phyloP scores from a whole-genome alignment of 2,113 vertebrate species.

The Rhinichthys klamathensis region DNA sequence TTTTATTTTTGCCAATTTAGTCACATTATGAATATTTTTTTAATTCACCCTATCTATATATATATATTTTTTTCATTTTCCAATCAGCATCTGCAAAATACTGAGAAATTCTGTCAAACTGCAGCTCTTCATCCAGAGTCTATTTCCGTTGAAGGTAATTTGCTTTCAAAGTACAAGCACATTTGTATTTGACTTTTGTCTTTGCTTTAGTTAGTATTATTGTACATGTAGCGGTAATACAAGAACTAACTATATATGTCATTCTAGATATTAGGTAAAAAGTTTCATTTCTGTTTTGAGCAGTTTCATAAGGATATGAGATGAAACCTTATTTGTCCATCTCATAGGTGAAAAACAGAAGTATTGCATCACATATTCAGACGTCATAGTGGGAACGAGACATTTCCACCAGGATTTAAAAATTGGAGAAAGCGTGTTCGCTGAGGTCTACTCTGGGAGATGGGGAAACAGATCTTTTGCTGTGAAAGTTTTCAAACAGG shows the following conservation, averaged over 20 bases:
- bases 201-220: too few species aligned
- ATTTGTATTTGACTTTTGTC: neutral
- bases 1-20: neutral
- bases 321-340: neutral
- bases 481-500: constrained; percentile 82
- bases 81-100: neutral
- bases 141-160: constrained; percentile 38
- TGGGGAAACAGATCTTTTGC: constrained; percentile 68
- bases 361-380: constrained; percentile 63
- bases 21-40: neutral
- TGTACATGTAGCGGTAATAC: neutral
- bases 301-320: neutral
- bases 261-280: neutral
- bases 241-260: neutral
- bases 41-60: neutral
- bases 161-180: neutral
- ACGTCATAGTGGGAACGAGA: constrained; percentile 71
- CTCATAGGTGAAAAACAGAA: constrained; percentile 55
- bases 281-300: constrained; percentile 16
- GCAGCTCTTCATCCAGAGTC: neutral
- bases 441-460: constrained; percentile 73
- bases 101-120: neutral
- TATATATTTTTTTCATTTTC: neutral
- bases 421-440: constrained; percentile 68
- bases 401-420: constrained; percentile 73